phyloP scores from a whole-genome alignment of 1,140 invertebrate species.

The Polyergus mexicanus region DNA sequence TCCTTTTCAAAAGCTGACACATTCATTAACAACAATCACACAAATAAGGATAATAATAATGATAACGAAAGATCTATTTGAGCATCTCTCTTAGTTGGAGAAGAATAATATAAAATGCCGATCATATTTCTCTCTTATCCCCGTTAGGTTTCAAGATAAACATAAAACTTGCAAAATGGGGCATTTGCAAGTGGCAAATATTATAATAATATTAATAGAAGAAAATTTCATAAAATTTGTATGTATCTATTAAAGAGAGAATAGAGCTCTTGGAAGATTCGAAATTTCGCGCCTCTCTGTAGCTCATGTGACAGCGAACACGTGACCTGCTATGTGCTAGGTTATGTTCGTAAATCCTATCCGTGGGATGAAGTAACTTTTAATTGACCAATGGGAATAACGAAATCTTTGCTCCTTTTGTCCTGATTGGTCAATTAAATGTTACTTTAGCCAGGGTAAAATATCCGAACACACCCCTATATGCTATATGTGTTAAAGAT shows the following conservation, averaged over 20 bases:
- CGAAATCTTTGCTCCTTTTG: no score
- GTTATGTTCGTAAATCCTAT: no score
- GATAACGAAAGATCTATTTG: not conserved
- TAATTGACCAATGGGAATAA: no score
- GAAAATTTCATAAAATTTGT: not conserved
- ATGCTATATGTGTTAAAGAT: no score
- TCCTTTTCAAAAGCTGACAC: not conserved
- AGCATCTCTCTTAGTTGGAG: not conserved
- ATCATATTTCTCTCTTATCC: not conserved
- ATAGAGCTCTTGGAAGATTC: not conserved
- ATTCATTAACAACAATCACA: not conserved
- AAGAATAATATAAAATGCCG: not conserved
- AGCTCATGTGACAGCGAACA: not conserved
- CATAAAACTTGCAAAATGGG: not conserved
- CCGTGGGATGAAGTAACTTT: no score
- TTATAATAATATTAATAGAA: not conserved
- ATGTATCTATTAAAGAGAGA: no score
- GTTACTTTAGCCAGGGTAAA: no score
- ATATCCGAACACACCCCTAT: no score
- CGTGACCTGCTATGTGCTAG: not conserved
- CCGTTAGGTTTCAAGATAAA: not conserved
- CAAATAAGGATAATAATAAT: not conserved
- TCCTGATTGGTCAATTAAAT: no score
- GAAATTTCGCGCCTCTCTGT: constrained; percentile 12
- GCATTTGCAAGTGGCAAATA: not conserved